Evolutionary conservation across 2,113 vertebrate species (phyloP), one percentile per base, ranked within the genome.

Genomic region (Zosterops japonicus): DNA sequence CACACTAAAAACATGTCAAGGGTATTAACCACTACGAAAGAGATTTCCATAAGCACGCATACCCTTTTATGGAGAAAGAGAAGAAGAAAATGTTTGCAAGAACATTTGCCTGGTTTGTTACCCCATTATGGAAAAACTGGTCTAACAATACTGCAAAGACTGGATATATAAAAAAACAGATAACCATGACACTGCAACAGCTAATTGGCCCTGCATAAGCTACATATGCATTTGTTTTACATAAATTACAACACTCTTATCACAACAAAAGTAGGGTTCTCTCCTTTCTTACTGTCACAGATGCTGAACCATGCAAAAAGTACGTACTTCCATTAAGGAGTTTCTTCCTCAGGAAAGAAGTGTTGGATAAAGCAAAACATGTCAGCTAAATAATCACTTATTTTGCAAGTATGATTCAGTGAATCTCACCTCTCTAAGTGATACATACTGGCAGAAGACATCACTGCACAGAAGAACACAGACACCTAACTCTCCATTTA

Each of bases 61-160:
- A 87, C 2, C 95, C 96, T 92, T 97, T 95, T 97, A 95, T 83
- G 94, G 96, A 80, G 46, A 95, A 77, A 85, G 53, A 93, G 75
- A 76, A 79, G 74, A 79, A 71, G 75, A 90, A 90, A 90, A 89
- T 23, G 19, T 89, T 65, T 89, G 47, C 60, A 81, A 81, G 83
- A 94, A 49, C 42, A 81, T 47, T 94, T 89, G 89, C 78, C 59
- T 63, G 86, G 87, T 96, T 74, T 78, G 27, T 96, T 93, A 83
- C 24, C 94, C 94, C 64, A 46, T 90, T 93, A 82, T 91, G 82
- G 85, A 89, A 96, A 96, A 89, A 85, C 16, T 71, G 27, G 56
- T 90, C 71, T 74, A 96, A 91, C 69, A 76, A 61, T 76, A 52
- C 64, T 93, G 74, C 92, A 96, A 93, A 93, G 90, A 93, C 69